phyloP scores from a whole-genome alignment of 2,888 invertebrate species.

The Malacosoma neustria region DNA sequence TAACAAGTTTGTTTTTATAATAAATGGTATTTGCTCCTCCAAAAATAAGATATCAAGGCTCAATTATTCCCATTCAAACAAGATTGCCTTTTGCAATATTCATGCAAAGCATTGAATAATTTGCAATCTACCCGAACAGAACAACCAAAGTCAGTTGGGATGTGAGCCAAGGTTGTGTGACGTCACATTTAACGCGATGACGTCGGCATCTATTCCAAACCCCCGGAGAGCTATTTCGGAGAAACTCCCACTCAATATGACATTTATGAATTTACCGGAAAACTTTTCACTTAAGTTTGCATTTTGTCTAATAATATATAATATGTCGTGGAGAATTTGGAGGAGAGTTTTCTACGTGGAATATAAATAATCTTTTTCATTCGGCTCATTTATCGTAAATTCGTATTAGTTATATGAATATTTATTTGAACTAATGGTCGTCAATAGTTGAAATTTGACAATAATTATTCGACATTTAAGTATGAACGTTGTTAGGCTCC shows the following conservation, averaged over 20 bases:
- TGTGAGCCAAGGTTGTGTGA: conserved; percentile 27
- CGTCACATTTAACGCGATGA: conserved; percentile 17
- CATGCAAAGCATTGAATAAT: conserved; percentile 9
- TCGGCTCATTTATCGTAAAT: too few species aligned
- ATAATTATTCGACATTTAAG: too few species aligned
- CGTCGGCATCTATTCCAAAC: conserved; percentile 8
- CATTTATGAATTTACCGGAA: conserved; percentile 7
- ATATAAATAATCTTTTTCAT: too few species aligned
- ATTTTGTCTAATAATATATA: not conserved
- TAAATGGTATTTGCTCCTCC: too few species aligned
- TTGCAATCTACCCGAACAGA: conserved; percentile 6
- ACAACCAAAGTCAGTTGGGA: not conserved
- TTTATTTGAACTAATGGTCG: too few species aligned
- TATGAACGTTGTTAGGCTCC: too few species aligned
- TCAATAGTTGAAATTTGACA: too few species aligned
- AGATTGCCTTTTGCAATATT: not conserved
- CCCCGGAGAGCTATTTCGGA: not conserved
- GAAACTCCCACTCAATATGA: conserved; percentile 6
- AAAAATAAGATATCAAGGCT: too few species aligned
- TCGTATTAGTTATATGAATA: too few species aligned
- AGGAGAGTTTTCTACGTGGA: too few species aligned
- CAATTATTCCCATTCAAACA: not conserved
- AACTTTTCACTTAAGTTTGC: not conserved
- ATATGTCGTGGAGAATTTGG: too few species aligned
- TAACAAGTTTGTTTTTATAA: too few species aligned